Evolutionary conservation across 2,888 invertebrate species (phyloP), one percentile per base, ranked within the genome.

Genomic region (Aphodius sticticus): DNA sequence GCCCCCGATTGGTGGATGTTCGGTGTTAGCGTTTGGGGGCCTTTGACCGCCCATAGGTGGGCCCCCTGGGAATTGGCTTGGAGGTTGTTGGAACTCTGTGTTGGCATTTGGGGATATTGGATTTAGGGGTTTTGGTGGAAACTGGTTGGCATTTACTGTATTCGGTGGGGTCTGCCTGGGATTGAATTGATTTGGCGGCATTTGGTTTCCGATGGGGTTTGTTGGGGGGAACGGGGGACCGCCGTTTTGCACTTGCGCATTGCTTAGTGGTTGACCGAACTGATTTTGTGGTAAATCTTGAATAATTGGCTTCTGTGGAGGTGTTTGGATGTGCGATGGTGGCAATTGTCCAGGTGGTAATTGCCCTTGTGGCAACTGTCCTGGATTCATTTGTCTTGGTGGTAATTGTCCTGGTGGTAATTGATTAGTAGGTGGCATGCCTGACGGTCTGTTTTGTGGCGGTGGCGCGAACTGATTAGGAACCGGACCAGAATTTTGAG

Each of bases 401-500:
- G 86, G 84, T 80, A 84, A 78, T 82, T 85, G 86, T 36, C 82
- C 84, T 69, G 84, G 82, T 15, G 81, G 87, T 79, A 83, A 79
- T 79, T 83, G 84, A 80, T 82, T 82, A 38, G 83, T 81, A 35
- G 85, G 76, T n/a, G 69, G 79, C 79, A 16, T 78, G 36, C 76
- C 74, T 53, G 77, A 70, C 69, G 83, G 82, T 81, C 76, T 81
- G 35, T 70, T 74, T 77, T 81, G 79, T 16, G 75, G 77, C 6
- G 81, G 79, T 16, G 80, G 77, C 9, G 76, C 74, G 69, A 77
- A 81, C 78, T 81, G 80, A 70, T 69, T 79, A 69, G 26, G 53
- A 69, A 76, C 71, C 36, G 78, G 82, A 71, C 7, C 69, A 26
- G 89, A 87, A 79, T 87, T 88, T 69, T 86, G 86, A 75, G 81